Evolutionary conservation across 2,888 invertebrate genomes (phyloP).

Genomic region (Ectemnius continuus): DNA sequence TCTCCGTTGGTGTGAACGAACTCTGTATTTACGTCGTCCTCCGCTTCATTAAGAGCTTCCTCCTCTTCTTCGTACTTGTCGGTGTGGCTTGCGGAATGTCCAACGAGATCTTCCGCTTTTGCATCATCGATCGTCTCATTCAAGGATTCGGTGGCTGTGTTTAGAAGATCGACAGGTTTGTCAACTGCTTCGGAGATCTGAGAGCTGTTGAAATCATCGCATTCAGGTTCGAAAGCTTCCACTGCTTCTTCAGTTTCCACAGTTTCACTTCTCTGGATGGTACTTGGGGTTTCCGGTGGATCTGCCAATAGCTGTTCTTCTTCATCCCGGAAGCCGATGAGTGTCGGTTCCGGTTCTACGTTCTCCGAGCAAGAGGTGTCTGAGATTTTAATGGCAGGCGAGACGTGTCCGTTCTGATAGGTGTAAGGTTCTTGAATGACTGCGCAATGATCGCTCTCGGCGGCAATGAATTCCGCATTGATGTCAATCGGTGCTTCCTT

Average conservation of each 20-base stretch:
- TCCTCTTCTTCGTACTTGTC: constrained; percentile 48
- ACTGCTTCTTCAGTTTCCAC: constrained; percentile 21
- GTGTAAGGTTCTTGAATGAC: constrained; percentile 66
- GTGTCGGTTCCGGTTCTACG: constrained; percentile 32
- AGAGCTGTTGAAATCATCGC: background rate
- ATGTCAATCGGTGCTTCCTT: constrained; percentile 60
- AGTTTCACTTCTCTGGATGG: constrained; percentile 41
- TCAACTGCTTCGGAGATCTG: constrained; percentile 16
- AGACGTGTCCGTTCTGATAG: constrained; percentile 68
- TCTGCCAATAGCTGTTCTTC: constrained; percentile 38
- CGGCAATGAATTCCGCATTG: constrained; percentile 70
- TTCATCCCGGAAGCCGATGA: constrained; percentile 25
- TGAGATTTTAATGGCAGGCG: constrained; percentile 37
- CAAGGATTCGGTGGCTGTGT: background rate
- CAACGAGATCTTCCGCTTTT: background rate
- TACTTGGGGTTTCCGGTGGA: constrained; percentile 31
- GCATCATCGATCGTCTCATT: background rate
- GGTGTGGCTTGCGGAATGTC: constrained; percentile 1
- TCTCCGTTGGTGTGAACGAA: constrained; percentile 8
- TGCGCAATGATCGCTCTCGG: constrained; percentile 69
- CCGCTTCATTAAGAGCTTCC: constrained; percentile 18
- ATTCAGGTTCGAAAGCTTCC: constrained; percentile 25
- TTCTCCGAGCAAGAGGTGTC: constrained; percentile 11
- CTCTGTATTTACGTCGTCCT: constrained; percentile 6
- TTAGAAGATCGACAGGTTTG: constrained; percentile 9